Evolutionary conservation across 2,888 invertebrate genomes (phyloP).

Genomic region (Scotopteryx bipunctaria): DNA sequence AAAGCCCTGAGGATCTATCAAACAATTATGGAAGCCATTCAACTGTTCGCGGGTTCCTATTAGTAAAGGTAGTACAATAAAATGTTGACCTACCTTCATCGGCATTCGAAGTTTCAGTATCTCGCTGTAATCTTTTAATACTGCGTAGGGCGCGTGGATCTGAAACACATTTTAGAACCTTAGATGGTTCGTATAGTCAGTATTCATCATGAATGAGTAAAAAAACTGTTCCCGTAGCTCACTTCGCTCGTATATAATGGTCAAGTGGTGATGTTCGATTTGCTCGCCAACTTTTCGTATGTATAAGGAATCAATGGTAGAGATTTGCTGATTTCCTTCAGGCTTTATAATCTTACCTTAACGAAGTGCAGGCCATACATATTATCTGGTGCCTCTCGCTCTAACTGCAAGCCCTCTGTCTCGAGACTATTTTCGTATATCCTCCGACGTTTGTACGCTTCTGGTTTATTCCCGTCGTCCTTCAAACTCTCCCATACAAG

Average conservation of each 20-base stretch:
- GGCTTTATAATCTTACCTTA: constrained; percentile 77
- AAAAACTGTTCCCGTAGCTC: too few relatives aligned
- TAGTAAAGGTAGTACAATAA: constrained; percentile 36
- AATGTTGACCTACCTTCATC: constrained; percentile 86
- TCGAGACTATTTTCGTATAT: constrained; percentile 88
- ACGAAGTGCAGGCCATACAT: constrained; percentile 88
- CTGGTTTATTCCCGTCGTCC: constrained; percentile 74
- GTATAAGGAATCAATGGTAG: too few relatives aligned
- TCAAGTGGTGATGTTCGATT: too few relatives aligned
- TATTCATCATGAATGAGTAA: too few relatives aligned
- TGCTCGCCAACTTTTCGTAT: too few relatives aligned
- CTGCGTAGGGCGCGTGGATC: constrained; percentile 93
- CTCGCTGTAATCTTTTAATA: constrained; percentile 94
- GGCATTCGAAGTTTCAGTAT: constrained; percentile 96
- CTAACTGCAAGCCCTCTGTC: constrained; percentile 89
- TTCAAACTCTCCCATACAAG: constrained; percentile 88
- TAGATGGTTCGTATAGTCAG: background rate
- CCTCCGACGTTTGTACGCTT: constrained; percentile 76
- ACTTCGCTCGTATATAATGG: too few relatives aligned
- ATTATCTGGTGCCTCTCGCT: constrained; percentile 86
- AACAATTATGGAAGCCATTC: constrained; percentile 52
- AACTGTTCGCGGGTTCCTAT: constrained; percentile 39
- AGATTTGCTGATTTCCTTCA: too few relatives aligned
- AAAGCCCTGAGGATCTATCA: constrained; percentile 45
- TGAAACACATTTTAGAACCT: constrained; percentile 63